Conservation (phyloP, 1,140 invertebrate species). For the Drosophila eugracilis region DNA sequence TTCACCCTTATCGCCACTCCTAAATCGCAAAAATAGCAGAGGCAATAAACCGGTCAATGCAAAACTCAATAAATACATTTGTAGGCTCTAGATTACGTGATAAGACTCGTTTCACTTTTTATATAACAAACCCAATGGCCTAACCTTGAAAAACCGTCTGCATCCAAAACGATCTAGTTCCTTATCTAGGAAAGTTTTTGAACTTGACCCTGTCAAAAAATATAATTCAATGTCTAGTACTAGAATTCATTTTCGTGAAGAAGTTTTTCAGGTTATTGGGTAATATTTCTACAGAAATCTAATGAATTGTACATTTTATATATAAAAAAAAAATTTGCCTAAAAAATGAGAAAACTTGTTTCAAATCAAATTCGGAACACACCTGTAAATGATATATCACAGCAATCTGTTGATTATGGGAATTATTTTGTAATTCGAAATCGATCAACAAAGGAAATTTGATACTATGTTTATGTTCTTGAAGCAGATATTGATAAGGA, state of each 20-base stretch:
- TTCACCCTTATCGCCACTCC: conserved; percentile 19
- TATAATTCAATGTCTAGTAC: background rate
- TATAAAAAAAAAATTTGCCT: too few relatives aligned
- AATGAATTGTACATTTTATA: too few relatives aligned
- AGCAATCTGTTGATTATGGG: background rate
- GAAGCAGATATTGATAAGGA: background rate
- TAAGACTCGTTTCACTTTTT: conserved; percentile 35
- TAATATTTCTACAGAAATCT: too few relatives aligned
- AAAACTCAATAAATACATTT: conserved; percentile 18
- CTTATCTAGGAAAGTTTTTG: background rate
- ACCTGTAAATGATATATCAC: background rate
- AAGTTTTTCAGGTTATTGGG: too few relatives aligned
- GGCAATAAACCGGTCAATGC: conserved; percentile 21
- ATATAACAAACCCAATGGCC: background rate
- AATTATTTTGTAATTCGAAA: background rate
- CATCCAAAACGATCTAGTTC: conserved; percentile 6
- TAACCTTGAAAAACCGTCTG: conserved; percentile 19
- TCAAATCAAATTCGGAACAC: too few relatives aligned
- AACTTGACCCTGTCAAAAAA: conserved; percentile 1
- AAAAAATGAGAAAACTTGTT: too few relatives aligned
- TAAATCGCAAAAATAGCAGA: conserved; percentile 25
- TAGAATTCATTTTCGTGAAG: background rate
- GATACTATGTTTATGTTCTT: background rate
- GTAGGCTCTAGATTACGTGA: conserved; percentile 20
- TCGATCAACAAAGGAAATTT: background rate